Evolutionary conservation across 2,888 invertebrate genomes (phyloP), one percentile per base, ranked within the genome.

Genomic region (Cepaea hortensis): DNA sequence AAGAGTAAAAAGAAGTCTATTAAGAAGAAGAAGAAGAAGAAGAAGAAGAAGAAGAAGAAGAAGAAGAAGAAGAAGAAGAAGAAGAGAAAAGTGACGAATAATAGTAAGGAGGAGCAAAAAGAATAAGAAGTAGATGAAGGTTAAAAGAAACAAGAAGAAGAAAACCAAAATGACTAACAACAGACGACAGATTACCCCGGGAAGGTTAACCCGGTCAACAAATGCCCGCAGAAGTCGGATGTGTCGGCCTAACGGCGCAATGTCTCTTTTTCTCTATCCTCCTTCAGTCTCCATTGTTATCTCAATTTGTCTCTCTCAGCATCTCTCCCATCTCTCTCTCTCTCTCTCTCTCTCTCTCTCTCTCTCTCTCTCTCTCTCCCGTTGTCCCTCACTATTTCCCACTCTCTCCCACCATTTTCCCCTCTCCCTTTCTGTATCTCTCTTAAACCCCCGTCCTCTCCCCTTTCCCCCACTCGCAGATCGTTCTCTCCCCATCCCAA

Each of bases 351-450:
- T 72, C 20, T 65, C 70, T 48, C 18, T 72, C 82, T 48, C 70
- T 46, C 82, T 46, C 70, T 82, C 82, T 82, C 70, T 82, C 68
- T 72, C 72, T 70, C 82, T 70, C 82, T 70, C 82, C 61, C 82
- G 23, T 50, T 70, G 3, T 70, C 82, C 35, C 72, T 70, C 82
- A 55, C 82, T 70, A 35, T 70, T 70, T 50, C 70, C 3, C 82
- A 4, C 82, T 70, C 46, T 72, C 72, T 82, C 83, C 50, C 73
- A 55, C 20, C 15, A n/a, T 73, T 55, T n/a, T 61, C 50, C 50
- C 15, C 62, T 83, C 75, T 73, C 75, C 73, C 73, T 35, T 20
- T 50, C n/a, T 73, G 73, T 73, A n/a, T 83, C 83, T 83, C 65
- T 46, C 35, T 35, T 35, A 35, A 35, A 35, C 35, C 35, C 35